Base-by-base conservation (phyloP, 2,797 vertebrate genomes). In the Borostomias antarcticus region DNA sequence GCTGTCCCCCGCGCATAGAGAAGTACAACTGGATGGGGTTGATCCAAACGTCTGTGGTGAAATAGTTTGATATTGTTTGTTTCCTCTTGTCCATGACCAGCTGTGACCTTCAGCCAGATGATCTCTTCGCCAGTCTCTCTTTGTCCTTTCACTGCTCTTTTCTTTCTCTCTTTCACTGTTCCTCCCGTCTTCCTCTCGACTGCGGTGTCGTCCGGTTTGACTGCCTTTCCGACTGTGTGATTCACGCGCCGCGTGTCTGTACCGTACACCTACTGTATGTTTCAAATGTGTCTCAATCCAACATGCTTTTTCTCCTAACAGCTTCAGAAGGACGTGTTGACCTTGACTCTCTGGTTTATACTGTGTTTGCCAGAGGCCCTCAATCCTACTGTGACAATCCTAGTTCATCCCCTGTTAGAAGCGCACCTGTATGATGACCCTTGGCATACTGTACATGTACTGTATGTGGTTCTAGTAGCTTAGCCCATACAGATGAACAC, bases 301-400 rank as follows among this genome's bases (percentile, higher is more conserved):
- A 60, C 62, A 29, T 81, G 74, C 79, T 81, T 75, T 85, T 72
- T 82, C 70, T 81, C 70, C 48, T 63, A 68, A 67, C 78, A 87
- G 84, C 84, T 69, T 43, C 57, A 69, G 52, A 64, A 52, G 54
- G 21, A 10, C 19, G 7, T 8, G 7, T 47, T n/a, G 4, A 19
- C 43, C 28, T 47, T n/a, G 4, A 19, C 43, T 35, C 45, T 40
- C 17, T 48, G 40, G n/a, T n/a, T n/a, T 8, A 40, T 15, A 75
- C 48, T 59, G 32, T 60, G 78, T 78, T 19, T n/a, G n/a, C n/a
- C n/a, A n/a, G n/a, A n/a, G n/a, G n/a, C n/a, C n/a, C n/a, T n/a
- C n/a, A n/a, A n/a, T n/a, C 45, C 48, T 65, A 57, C 66, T 1
- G 26, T 61, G 58, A 72, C 62, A 57, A 64, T 35, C 11, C 13